phyloP scores from a whole-genome alignment of 2,797 vertebrate genomes.

The Coranthus polyacanthus region DNA sequence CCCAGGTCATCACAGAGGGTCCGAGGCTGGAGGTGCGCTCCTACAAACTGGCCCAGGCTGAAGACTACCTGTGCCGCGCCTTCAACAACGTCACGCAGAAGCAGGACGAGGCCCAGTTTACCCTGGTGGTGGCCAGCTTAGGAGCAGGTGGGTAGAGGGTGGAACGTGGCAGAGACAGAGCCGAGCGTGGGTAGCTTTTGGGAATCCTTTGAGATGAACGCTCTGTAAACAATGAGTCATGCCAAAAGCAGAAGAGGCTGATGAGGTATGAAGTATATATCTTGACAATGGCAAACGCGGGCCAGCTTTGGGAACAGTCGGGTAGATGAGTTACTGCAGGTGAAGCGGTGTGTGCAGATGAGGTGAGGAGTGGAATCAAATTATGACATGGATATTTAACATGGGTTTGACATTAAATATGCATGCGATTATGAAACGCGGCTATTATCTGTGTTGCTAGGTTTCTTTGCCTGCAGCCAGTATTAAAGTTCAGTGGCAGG shows the following conservation, averaged over 20 bases:
- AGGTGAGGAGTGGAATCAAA: slow-evolving; percentile 34
- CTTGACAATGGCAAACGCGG: slow-evolving; percentile 34
- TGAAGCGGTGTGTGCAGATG: neutral
- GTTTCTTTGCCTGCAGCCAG: slow-evolving; percentile 53
- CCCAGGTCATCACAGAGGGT: slow-evolving; percentile 89
- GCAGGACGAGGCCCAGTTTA: slow-evolving; percentile 91
- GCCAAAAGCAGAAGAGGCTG: slow-evolving; percentile 58
- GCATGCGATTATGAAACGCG: slow-evolving; percentile 35
- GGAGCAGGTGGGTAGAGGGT: slow-evolving; percentile 85
- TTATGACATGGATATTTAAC: slow-evolving; percentile 3
- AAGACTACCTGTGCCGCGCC: slow-evolving; percentile 91
- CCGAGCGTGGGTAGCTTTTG: slow-evolving; percentile 59
- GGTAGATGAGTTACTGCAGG: slow-evolving; percentile 6
- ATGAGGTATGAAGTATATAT: slow-evolving; percentile 25
- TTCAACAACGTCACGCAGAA: slow-evolving; percentile 94
- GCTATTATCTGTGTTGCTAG: slow-evolving; percentile 74
- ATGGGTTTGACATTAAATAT: slow-evolving; percentile 43
- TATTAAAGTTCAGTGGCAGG: slow-evolving; percentile 77
- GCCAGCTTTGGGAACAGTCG: slow-evolving; percentile 22
- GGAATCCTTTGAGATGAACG: slow-evolving; percentile 65
- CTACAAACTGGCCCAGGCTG: slow-evolving; percentile 85
- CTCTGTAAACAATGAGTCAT: slow-evolving; percentile 49
- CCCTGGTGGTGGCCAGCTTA: slow-evolving; percentile 89
- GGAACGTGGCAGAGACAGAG: slow-evolving; percentile 42
- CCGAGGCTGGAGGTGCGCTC: slow-evolving; percentile 88